Evolutionary conservation across 2,888 invertebrate genomes (phyloP).

Genomic region (Neria commutata): DNA sequence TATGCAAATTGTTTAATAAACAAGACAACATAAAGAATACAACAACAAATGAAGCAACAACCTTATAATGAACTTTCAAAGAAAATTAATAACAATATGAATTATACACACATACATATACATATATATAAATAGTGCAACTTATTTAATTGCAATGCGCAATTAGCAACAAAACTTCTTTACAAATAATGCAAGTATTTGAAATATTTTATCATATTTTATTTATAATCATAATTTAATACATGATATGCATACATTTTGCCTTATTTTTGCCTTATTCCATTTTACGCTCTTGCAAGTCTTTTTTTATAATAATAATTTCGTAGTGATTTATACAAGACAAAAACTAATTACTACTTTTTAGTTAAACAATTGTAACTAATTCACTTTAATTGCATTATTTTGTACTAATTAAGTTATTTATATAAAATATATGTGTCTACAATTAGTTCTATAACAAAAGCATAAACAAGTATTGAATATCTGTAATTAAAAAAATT

Average conservation of each 20-base stretch:
- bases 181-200: not conserved
- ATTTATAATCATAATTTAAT: not conserved
- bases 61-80: not conserved
- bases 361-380: too few relatives aligned
- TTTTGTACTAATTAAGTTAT: slow-evolving; percentile 42
- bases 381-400: too few relatives aligned
- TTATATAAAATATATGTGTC: slow-evolving; percentile 37
- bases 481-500: slow-evolving; percentile 37
- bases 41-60: not conserved
- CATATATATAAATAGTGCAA: not conserved
- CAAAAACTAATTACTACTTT: too few relatives aligned
- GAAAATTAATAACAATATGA: not conserved
- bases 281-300: too few relatives aligned
- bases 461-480: slow-evolving; percentile 19
- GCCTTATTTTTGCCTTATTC: slow-evolving; percentile 40
- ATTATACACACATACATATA: not conserved
- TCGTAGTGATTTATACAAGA: too few relatives aligned
- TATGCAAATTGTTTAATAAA: too few relatives aligned
- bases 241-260: slow-evolving; percentile 12
- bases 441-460: slow-evolving; percentile 27
- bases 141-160: not conserved
- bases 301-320: too few relatives aligned
- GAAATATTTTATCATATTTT: not conserved
- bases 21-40: too few relatives aligned
- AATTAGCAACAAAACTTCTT: not conserved